phyloP scores from a whole-genome alignment of 2,113 vertebrate species.

The Tiliqua scincoides region DNA sequence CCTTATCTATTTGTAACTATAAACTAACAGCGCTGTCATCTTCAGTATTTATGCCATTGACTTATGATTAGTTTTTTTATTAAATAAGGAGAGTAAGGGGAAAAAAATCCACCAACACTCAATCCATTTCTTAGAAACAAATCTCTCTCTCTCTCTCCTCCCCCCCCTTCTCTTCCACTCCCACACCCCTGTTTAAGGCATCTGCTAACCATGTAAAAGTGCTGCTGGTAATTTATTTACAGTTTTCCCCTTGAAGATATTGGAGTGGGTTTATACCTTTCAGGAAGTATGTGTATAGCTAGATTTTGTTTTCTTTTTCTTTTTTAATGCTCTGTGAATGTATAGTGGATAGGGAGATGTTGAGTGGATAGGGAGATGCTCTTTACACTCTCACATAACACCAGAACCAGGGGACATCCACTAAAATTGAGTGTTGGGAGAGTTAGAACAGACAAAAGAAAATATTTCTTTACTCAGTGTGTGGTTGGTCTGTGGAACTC shows the following conservation, averaged over 20 bases:
- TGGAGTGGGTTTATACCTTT: slow-evolving; percentile 8
- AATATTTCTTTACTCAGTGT: too few relatives aligned
- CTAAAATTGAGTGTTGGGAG: too few relatives aligned
- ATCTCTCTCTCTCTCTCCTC: too few relatives aligned
- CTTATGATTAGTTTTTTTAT: slow-evolving; percentile 33
- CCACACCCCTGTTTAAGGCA: neutral
- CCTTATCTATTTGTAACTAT: slow-evolving; percentile 32
- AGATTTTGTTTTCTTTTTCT: slow-evolving; percentile 21
- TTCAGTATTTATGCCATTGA: slow-evolving; percentile 36
- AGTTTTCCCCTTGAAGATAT: neutral
- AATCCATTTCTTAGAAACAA: slow-evolving; percentile 14
- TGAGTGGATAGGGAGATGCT: neutral
- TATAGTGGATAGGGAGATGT: neutral
- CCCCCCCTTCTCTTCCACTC: neutral
- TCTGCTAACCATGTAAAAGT: neutral
- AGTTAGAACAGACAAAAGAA: too few relatives aligned
- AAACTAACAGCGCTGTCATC: slow-evolving; percentile 28
- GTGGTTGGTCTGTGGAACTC: too few relatives aligned
- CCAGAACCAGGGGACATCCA: too few relatives aligned
- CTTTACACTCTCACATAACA: too few relatives aligned
- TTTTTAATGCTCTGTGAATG: neutral
- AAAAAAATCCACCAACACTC: neutral
- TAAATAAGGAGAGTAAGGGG: slow-evolving; percentile 21
- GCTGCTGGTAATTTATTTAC: slow-evolving; percentile 34
- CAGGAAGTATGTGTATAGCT: slow-evolving; percentile 10